Conservation (phyloP, 2,113 vertebrate species). For the Isurus oxyrinchus region DNA sequence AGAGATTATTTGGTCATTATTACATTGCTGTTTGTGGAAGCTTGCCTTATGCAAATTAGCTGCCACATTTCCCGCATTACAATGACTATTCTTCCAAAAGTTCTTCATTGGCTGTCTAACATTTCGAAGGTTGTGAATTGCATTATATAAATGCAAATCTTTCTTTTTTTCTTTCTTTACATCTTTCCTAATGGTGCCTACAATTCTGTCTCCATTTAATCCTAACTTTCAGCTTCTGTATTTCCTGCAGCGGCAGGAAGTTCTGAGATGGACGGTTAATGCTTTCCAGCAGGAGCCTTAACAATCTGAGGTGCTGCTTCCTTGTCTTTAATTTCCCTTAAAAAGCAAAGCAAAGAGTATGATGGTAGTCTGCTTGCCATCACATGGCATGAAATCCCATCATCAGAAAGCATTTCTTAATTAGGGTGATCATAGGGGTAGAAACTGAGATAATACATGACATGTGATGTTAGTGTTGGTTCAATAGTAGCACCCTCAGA, state of each 20-base stretch:
- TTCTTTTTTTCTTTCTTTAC: not conserved
- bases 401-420: not conserved
- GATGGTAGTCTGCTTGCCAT: not conserved
- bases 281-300: not conserved
- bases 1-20: not conserved
- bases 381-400: not conserved
- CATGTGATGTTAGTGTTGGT: no score
- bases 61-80: not conserved
- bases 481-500: no score
- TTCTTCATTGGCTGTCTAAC: not conserved
- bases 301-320: not conserved
- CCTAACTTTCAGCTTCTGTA: not conserved
- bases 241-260: not conserved
- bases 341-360: no score
- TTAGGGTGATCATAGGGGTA: not conserved
- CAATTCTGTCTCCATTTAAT: not conserved
- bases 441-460: not conserved
- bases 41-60: not conserved
- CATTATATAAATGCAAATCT: not conserved
- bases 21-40: not conserved
- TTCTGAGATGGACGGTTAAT: not conserved
- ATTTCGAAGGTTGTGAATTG: not conserved
- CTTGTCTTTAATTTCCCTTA: not conserved
- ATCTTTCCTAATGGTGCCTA: not conserved
- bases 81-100: not conserved